These are phyloP conservation scores for Muscicapa striata DNA, from an alignment of 2,797 vertebrate genomes.

Conservation along the genomic window DNA sequence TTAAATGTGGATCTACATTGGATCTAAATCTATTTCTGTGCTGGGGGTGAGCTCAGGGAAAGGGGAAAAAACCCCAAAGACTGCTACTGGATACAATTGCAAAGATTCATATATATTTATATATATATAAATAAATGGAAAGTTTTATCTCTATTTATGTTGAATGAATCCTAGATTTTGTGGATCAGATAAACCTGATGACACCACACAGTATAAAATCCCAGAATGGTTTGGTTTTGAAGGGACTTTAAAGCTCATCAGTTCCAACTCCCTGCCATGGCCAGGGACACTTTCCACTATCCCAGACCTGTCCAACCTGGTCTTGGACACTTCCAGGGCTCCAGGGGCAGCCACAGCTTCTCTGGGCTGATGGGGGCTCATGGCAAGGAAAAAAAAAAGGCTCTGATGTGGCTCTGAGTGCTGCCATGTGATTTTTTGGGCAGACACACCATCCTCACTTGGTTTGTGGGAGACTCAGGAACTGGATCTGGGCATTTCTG, in stretches of 20 bases:
- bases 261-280: background rate
- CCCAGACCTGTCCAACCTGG: accelerated
- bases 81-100: background rate
- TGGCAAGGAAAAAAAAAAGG: background rate
- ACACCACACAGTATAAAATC: accelerated
- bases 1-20: background rate
- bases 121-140: background rate
- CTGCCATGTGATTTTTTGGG: background rate
- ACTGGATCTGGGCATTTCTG: background rate
- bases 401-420: background rate
- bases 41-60: background rate
- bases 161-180: background rate
- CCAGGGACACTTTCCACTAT: background rate
- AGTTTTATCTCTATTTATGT: background rate
- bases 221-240: background rate
- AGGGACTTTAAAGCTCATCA: background rate
- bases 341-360: background rate
- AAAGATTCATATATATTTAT: background rate
- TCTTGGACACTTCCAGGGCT: background rate
- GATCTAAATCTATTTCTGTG: background rate
- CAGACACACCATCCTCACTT: background rate
- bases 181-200: background rate
- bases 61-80: background rate
- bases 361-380: background rate
- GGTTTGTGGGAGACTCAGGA: background rate